Base-by-base conservation (phyloP, 2,113 vertebrate genomes). In the Notechis scutatus region DNA sequence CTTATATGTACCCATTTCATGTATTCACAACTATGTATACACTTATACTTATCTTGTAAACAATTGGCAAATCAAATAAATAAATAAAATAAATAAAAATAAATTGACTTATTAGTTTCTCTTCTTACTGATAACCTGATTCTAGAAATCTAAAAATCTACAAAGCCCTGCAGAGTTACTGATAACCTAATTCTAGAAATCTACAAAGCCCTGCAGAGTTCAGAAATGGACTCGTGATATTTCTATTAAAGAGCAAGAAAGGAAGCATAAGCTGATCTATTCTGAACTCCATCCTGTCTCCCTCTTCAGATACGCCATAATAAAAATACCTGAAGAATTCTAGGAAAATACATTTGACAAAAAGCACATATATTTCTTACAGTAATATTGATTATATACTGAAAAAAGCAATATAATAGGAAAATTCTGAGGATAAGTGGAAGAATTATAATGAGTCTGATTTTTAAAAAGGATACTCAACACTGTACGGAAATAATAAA, bases 111-210 rank as follows among this genome's bases (percentile, higher is more conserved):
- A 61, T 50, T 85, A 50, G 87, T 87, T 92, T 87, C 42, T 87
- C 85, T 34, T 47, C 56, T 88, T 61, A 23, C 59, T 39, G 39
- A 52, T 61, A 64, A 88, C 87, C 86, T 89, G 89, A 92, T 55
- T 92, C 59, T 74, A 74, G 86, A 92, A 87, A 74, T 89, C 74
- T 88, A 69, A 88, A 87, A 89, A 42, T 42, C 42, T 42, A 42
- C 42, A 4, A 42, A 42, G 42, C 42, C 42, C 42, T 42, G 3
- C 42, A 42, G 42, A 42, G 42, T 74, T 61, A 23, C 59, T 39
- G 39, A 52, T 61, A 64, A 88, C 87, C 86, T 89, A 92, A 92
- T 55, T 92, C 59, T 74, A 74, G 87, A 92, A 87, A 74, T 89
- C 74, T 88, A 69, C 88, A 87, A 89, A 92, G 45, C 45, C 87